These are phyloP conservation scores for Steinernema scapterisci DNA, from an alignment of 2,888 invertebrate species.

Conservation along the genomic window DNA sequence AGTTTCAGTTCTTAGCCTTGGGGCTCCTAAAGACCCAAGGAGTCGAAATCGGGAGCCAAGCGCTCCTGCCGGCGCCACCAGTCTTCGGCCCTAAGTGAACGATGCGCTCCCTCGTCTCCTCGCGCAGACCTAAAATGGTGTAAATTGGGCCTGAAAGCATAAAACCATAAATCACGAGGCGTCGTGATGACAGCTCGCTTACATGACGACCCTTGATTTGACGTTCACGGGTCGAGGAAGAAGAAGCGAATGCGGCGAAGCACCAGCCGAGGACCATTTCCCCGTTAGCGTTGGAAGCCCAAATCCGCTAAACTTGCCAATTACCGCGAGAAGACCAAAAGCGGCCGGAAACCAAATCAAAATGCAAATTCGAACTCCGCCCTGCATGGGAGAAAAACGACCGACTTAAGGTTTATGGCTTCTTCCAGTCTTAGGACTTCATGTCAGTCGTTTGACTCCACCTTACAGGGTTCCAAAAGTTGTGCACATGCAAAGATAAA, in stretches of 20 bases:
- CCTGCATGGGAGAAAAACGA: slow-evolving; percentile 9
- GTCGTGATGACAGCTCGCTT: slow-evolving; percentile 27
- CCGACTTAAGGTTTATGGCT: not conserved
- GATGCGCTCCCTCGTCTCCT: too few relatives aligned
- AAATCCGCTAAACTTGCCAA: slow-evolving; percentile 31
- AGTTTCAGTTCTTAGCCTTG: not conserved
- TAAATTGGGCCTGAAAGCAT: not conserved
- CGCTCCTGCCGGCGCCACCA: slow-evolving; percentile 7
- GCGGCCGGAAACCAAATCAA: slow-evolving; percentile 20
- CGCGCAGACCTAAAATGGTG: slow-evolving; percentile 11
- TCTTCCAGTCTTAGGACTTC: too few relatives aligned
- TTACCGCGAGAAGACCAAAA: slow-evolving; percentile 1
- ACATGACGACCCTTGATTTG: slow-evolving; percentile 25
- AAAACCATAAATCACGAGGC: slow-evolving; percentile 24
- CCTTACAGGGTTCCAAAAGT: too few relatives aligned
- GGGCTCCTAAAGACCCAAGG: not conserved
- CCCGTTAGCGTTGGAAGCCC: not conserved
- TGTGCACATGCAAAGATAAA: too few relatives aligned
- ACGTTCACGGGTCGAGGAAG: not conserved
- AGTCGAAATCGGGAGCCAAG: not conserved
- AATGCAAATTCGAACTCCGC: slow-evolving; percentile 19
- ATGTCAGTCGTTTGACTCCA: too few relatives aligned
- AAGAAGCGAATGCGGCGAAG: not conserved
- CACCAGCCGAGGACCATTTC: not conserved
- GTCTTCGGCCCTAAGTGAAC: not conserved